Evolutionary conservation across 2,797 vertebrate genomes (phyloP).

Genomic region (Esox lucius): DNA sequence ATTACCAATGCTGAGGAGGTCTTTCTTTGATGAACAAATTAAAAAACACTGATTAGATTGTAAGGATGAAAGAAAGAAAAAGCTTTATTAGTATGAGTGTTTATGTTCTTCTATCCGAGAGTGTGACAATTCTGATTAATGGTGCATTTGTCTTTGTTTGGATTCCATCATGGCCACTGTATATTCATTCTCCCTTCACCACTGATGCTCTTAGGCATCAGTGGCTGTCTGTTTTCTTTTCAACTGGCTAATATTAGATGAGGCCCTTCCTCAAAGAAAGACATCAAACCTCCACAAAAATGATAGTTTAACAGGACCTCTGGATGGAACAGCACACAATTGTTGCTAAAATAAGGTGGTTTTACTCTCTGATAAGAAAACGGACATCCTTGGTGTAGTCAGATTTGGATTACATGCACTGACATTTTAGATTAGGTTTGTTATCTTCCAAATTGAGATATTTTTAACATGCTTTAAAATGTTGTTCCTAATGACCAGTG

Average conservation of each 20-base stretch:
- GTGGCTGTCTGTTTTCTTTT: slow-evolving; percentile 1
- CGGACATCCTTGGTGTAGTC: neutral
- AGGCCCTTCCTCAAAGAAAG: neutral
- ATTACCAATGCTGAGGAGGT: neutral
- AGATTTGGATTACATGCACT: neutral
- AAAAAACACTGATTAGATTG: neutral
- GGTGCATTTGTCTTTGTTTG: slow-evolving; percentile 12
- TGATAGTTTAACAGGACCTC: neutral
- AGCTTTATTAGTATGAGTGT: neutral
- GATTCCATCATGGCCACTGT: neutral
- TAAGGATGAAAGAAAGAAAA: neutral
- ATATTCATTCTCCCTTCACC: no score
- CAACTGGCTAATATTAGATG: neutral
- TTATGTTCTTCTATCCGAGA: neutral
- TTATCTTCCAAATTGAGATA: neutral
- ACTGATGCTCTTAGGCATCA: neutral
- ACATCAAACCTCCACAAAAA: neutral
- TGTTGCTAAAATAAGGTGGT: neutral
- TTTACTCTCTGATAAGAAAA: slow-evolving; percentile 7
- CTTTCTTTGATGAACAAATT: neutral
- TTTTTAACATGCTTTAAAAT: neutral
- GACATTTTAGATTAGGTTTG: neutral
- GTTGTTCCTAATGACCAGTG: neutral
- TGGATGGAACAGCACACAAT: neutral
- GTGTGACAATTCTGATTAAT: neutral